Percentiles rank a stretch among this genome's conserved stretches.
Conservation (phyloP, 1,140 invertebrate species). For the Chironomus tepperi region DNA sequence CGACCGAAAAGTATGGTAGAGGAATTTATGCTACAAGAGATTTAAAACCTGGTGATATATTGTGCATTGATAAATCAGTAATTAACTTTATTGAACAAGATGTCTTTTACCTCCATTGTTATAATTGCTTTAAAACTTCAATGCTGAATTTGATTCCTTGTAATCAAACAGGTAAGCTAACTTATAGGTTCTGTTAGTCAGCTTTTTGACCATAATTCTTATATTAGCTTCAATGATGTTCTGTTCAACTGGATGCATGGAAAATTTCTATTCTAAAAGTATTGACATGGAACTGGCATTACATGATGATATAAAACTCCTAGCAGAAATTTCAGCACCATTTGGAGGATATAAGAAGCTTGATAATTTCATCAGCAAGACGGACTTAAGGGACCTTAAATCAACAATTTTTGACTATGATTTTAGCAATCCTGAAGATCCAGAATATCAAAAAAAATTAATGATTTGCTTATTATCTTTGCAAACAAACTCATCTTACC, state of each 20-base stretch:
- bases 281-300: neutral
- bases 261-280: neutral
- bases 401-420: neutral
- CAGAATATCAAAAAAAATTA: neutral
- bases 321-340: neutral
- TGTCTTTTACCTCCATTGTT: conserved; percentile 56
- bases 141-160: conserved; percentile 56
- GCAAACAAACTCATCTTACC: conserved; percentile 36
- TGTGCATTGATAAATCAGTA: conserved; percentile 59
- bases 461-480: neutral
- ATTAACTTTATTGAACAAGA: neutral
- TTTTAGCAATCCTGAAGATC: neutral
- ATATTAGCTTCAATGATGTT: neutral
- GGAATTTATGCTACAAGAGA: conserved; percentile 54
- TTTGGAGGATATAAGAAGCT: neutral
- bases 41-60: conserved; percentile 61
- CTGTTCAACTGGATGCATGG: neutral
- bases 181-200: too few species aligned
- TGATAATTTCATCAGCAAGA: neutral
- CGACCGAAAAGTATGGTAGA: conserved; percentile 49
- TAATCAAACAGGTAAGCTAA: conserved; percentile 50
- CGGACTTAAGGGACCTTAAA: neutral
- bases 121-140: conserved; percentile 61
- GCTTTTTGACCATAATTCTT: conserved; percentile 65
- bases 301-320: neutral